Conservation (phyloP, 2,113 vertebrate species). For the Serinus canaria region DNA sequence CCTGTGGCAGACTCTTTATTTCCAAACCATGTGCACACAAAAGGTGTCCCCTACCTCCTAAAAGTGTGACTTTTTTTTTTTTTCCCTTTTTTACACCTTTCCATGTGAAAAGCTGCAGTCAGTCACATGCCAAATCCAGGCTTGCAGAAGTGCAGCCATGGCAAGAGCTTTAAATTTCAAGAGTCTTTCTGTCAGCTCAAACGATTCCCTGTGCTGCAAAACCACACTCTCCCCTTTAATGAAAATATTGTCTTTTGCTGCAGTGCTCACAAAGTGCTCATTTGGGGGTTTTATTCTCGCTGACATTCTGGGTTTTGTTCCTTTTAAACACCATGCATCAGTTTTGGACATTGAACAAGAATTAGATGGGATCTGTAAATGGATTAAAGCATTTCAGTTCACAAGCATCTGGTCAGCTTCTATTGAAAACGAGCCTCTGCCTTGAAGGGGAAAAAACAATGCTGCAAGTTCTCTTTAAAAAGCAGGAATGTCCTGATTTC, state of each 20-base stretch:
- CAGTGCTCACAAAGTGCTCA: background rate
- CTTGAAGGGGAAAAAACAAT: background rate
- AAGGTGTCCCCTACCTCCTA: background rate
- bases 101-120: background rate
- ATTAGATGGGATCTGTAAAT: background rate
- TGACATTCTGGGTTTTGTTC: background rate
- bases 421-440: background rate
- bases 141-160: background rate
- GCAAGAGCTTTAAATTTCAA: background rate
- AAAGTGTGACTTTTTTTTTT: background rate
- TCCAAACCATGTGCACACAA: background rate
- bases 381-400: constrained; percentile 7
- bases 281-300: background rate
- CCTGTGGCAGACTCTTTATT: constrained; percentile 15
- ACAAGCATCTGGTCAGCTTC: background rate
- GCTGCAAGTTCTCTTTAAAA: background rate
- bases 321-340: background rate
- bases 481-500: background rate
- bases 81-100: background rate
- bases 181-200: background rate
- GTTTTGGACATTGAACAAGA: background rate
- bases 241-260: background rate
- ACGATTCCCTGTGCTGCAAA: background rate
- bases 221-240: background rate
- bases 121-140: background rate